A percentile compares a stretch with the other conserved stretches of the same genome.
Evolutionary conservation across 2,888 invertebrate genomes (phyloP).

Genomic region (Drosophila ochracea): DNA sequence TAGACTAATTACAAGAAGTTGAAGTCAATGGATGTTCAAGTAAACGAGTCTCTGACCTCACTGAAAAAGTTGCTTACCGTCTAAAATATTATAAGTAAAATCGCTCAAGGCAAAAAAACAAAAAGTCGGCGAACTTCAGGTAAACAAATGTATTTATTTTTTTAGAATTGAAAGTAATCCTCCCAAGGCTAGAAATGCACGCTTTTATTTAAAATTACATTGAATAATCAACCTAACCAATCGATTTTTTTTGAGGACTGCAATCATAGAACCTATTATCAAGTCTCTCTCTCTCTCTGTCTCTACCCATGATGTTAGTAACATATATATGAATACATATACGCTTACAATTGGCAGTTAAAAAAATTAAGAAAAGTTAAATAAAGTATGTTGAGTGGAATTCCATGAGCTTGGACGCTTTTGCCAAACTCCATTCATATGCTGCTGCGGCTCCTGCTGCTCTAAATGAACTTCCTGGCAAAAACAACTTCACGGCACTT

Average conservation of each 20-base stretch:
- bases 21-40: neutral
- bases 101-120: no score
- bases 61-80: neutral
- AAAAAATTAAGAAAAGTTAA: conserved; percentile 10
- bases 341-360: neutral
- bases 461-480: conserved; percentile 74
- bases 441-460: conserved; percentile 21
- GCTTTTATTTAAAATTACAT: neutral
- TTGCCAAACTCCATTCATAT: conserved; percentile 43
- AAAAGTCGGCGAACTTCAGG: no score
- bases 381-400: conserved; percentile 53
- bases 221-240: neutral
- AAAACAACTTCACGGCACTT: conserved; percentile 78
- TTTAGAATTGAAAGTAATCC: no score
- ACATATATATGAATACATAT: neutral
- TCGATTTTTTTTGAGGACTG: neutral
- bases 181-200: no score
- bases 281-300: neutral
- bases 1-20: neutral
- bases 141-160: no score
- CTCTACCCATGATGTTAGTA: neutral
- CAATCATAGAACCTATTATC: neutral
- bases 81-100: neutral
- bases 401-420: conserved; percentile 55
- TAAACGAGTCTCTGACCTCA: neutral